Conservation (phyloP, 2,888 invertebrate genomes). For the Cenopis cana region DNA sequence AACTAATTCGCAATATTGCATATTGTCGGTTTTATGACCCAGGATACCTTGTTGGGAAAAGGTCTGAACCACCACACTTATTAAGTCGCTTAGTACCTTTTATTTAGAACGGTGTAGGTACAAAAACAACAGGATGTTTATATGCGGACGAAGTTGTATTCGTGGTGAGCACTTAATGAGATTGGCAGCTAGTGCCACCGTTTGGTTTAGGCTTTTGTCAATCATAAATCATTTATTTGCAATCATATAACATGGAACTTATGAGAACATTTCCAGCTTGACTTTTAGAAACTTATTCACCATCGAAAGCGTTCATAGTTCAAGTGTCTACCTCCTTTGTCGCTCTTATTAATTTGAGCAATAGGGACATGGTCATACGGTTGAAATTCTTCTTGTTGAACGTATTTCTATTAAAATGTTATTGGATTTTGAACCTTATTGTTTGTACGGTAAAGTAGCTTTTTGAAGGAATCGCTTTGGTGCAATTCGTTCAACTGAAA, state of each 20-base stretch:
- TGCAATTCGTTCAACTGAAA: too few species aligned
- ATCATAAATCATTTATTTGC: conserved; percentile 3
- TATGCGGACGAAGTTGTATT: conserved; percentile 3
- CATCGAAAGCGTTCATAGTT: too few species aligned
- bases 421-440: too few species aligned
- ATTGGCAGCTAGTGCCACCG: conserved; percentile 12
- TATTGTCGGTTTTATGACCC: conserved; percentile 24
- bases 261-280: background rate
- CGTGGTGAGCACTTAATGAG: conserved; percentile 16
- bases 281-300: background rate
- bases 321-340: too few species aligned
- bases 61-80: background rate
- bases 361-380: too few species aligned
- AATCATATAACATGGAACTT: background rate
- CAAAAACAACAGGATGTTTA: conserved; percentile 21
- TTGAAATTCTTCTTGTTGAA: too few species aligned
- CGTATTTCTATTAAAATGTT: too few species aligned
- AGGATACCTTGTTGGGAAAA: background rate
- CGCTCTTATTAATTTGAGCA: too few species aligned
- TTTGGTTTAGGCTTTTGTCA: background rate
- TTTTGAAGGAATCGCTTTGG: too few species aligned
- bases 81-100: background rate
- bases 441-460: too few species aligned
- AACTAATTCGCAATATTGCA: conserved; percentile 32
- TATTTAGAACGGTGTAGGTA: background rate